Percentiles rank a stretch among this genome's conserved stretches.
Conservation (phyloP, 2,113 vertebrate species). For the Dipodomys ordii region DNA sequence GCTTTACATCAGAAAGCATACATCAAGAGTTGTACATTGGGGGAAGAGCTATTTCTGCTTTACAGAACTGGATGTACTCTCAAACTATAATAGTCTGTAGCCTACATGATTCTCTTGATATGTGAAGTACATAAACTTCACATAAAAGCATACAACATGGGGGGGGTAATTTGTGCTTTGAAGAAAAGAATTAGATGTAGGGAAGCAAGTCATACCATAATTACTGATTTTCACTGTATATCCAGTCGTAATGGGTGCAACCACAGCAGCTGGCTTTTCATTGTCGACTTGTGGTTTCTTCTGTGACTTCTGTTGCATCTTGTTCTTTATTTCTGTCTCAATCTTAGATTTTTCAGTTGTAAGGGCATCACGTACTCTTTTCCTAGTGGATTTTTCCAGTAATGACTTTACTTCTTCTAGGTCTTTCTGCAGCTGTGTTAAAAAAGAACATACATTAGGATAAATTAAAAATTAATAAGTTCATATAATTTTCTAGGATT, state of each 20-base stretch:
- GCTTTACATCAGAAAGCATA: not conserved
- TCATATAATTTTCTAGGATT: slow-evolving; percentile 19
- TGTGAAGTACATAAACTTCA: not conserved
- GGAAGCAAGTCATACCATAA: slow-evolving; percentile 89
- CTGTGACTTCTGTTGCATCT: slow-evolving; percentile 88
- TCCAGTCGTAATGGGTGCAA: slow-evolving; percentile 84
- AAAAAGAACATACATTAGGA: not conserved
- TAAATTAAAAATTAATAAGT: slow-evolving; percentile 4
- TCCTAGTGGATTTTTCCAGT: slow-evolving; percentile 89
- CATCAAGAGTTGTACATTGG: not conserved
- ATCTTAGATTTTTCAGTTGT: slow-evolving; percentile 92
- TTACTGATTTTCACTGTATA: slow-evolving; percentile 98
- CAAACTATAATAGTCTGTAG: not conserved
- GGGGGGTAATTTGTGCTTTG: not conserved
- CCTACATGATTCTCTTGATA: no score
- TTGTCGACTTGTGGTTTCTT: slow-evolving; percentile 88
- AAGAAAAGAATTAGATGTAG: not conserved
- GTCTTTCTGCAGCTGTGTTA: slow-evolving; percentile 92
- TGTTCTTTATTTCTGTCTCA: slow-evolving; percentile 92
- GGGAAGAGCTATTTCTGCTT: no score
- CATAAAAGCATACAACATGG: not conserved
- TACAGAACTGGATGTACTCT: not conserved
- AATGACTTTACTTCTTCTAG: slow-evolving; percentile 92
- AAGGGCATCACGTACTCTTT: slow-evolving; percentile 90
- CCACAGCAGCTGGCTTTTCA: slow-evolving; percentile 83